Conservation (phyloP, 2,797 vertebrate genomes). For the Acipenser ruthenus region DNA sequence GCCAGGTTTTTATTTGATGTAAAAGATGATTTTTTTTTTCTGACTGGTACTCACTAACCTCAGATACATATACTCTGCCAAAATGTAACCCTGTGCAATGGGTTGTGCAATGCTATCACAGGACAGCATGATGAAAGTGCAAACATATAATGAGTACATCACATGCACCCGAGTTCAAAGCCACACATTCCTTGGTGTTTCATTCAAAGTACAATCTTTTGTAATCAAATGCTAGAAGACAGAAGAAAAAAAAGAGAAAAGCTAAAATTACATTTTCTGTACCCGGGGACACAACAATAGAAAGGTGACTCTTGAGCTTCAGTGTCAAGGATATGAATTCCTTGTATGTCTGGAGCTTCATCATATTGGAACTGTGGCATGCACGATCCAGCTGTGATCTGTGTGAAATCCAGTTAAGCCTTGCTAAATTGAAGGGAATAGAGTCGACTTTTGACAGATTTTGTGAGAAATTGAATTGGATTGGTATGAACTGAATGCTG, state of each 20-base stretch:
- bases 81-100: too few species aligned
- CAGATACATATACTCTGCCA: too few species aligned
- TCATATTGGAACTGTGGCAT: not conserved
- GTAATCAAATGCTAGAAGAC: not conserved
- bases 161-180: too few species aligned
- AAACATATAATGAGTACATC: too few species aligned
- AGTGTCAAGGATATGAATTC: constrained; percentile 5
- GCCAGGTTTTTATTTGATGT: too few species aligned
- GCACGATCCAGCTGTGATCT: constrained; percentile 8
- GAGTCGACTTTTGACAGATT: not conserved
- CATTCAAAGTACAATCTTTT: not conserved
- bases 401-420: constrained; percentile 7
- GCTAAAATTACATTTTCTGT: not conserved
- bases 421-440: constrained; percentile 9
- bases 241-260: not conserved
- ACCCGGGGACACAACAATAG: not conserved
- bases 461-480: constrained; percentile 7
- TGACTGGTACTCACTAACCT: too few species aligned
- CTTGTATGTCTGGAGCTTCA: constrained; percentile 5
- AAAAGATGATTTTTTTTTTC: too few species aligned
- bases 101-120: too few species aligned
- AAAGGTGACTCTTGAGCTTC: not conserved
- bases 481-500: not conserved
- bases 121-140: too few species aligned
- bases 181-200: too few species aligned